phyloP scores from a whole-genome alignment of 2,888 invertebrate species.

The Coleophora flavipennella region DNA sequence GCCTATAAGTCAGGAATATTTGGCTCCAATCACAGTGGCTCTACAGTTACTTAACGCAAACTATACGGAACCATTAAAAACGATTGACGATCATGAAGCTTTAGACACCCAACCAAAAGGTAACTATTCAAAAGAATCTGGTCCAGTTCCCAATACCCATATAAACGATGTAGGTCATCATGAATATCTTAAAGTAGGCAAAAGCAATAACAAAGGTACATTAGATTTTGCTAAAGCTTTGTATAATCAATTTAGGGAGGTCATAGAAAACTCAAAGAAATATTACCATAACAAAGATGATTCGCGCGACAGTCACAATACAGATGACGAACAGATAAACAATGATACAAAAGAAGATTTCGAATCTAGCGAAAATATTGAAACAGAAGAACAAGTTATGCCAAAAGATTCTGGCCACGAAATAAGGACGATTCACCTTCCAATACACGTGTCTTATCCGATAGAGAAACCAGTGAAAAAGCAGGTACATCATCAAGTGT shows the following conservation, averaged over 20 bases:
- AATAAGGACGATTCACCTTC: constrained; percentile 52
- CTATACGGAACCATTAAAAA: constrained; percentile 44
- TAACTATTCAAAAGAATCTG: constrained; percentile 52
- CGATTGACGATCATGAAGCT: constrained; percentile 48
- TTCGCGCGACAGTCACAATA: constrained; percentile 31
- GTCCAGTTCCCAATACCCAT: constrained; percentile 68
- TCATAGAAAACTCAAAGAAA: constrained; percentile 49
- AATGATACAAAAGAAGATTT: constrained; percentile 35
- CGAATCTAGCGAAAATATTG: constrained; percentile 46
- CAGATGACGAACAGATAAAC: constrained; percentile 20
- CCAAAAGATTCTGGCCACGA: constrained; percentile 32
- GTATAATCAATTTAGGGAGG: constrained; percentile 45
- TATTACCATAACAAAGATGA: constrained; percentile 28
- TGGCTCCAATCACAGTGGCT: constrained; percentile 75
- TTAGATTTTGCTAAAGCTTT: constrained; percentile 37
- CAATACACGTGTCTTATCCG: constrained; percentile 61
- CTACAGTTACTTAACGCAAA: constrained; percentile 65
- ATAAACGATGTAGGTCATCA: constrained; percentile 62
- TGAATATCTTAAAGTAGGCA: constrained; percentile 54
- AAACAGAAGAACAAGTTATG: constrained; percentile 37
- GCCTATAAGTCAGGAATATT: constrained; percentile 68
- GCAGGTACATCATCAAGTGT: constrained; percentile 46
- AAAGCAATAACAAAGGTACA: constrained; percentile 38
- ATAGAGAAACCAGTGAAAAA: constrained; percentile 70
- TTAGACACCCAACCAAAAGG: constrained; percentile 54